Conservation (phyloP, 2,888 invertebrate species). For the Parnassius orleans region DNA sequence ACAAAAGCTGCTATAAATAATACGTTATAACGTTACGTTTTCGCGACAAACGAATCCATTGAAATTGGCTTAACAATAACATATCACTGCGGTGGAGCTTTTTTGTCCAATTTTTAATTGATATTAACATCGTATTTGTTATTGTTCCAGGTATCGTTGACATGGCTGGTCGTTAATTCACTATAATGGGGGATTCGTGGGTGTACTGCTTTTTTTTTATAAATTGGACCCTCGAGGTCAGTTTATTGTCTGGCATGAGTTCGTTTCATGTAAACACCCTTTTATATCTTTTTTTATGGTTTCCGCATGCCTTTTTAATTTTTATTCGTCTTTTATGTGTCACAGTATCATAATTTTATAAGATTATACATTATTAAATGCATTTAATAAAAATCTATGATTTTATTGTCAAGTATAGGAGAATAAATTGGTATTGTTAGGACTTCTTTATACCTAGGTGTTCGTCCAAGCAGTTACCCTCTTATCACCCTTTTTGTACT, state of each 20-base stretch:
- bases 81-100: conserved; percentile 33
- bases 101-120: conserved; percentile 36
- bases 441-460: too few species aligned
- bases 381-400: too few species aligned
- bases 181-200: conserved; percentile 26
- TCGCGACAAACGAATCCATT: conserved; percentile 11
- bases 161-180: conserved; percentile 22
- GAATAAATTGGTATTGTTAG: too few species aligned
- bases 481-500: too few species aligned
- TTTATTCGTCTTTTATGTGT: too few species aligned
- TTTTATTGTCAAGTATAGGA: too few species aligned
- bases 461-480: too few species aligned
- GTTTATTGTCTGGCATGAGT: conserved; percentile 10
- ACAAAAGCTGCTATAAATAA: conserved; percentile 18
- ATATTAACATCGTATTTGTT: conserved; percentile 43
- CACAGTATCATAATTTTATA: too few species aligned
- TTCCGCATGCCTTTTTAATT: too few species aligned
- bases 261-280: neutral
- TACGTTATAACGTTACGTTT: conserved; percentile 19
- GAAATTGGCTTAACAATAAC: conserved; percentile 49
- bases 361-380: too few species aligned
- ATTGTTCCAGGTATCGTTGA: conserved; percentile 38
- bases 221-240: conserved; percentile 27
- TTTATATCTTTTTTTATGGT: too few species aligned
- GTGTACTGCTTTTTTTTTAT: neutral